Evolutionary conservation across 2,888 invertebrate species (phyloP), one percentile per base, ranked within the genome.

Genomic region (Odontocolon sp.): DNA sequence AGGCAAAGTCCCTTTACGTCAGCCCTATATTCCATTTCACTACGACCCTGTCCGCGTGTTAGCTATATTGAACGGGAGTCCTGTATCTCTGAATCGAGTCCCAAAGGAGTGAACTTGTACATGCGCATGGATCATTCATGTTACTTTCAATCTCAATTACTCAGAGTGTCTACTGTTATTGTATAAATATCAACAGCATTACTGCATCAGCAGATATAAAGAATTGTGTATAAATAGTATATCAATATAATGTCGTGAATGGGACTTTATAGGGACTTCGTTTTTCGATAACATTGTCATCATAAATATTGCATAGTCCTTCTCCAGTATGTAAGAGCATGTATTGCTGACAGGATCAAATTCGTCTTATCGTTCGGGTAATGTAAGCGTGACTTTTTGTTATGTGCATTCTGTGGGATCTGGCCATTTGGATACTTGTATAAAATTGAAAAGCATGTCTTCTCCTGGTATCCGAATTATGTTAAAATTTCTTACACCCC

Each of bases 51-150:
- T 36, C 26, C 54, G 14, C 14, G 23, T 21, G 4, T 21, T 14
- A 11, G 18, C 3, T 36, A 54, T 18, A 23, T 23, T 36, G 14
- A 33, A 16, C 33, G 11, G n/a, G 14, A 45, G 14, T 40, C 23
- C 14, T 56, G 14, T 23, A 36, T 50, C 23, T 59, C 63, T n/a
- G 63, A 40, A 33, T 5, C 11, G n/a, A 57, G 31, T 42, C 57
- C 21, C 61, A 21, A n/a, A 38, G 56, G 56, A 31, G 31, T 57
- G 28, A 57, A 64, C 47, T 72, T 38, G 23, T 26, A 40, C 28
- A n/a, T 54, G 33, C 42, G 26, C 23, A 42, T 36, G 47, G 52
- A 54, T 66, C 52, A 66, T 67, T 28, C 70, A 33, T 28, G 50
- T 21, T 61, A 42, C 61, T 28, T 56, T 68, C 54, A 63, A 63